Conservation (phyloP, 2,113 vertebrate species). For the Limnothrissa miodon region DNA sequence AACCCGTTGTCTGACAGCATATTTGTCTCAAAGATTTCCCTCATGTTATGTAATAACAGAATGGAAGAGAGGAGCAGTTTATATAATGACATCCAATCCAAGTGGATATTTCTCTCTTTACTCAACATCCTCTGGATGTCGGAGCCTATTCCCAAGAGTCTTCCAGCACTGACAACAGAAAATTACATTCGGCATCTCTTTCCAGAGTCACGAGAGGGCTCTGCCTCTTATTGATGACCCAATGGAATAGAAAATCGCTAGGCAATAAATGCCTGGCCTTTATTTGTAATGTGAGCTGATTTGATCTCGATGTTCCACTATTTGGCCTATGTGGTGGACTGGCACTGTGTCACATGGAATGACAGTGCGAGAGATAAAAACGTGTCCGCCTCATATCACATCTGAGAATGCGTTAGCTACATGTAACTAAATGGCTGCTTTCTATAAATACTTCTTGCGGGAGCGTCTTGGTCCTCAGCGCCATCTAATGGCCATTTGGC, state of each 20-base stretch:
- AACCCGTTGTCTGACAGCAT: not conserved
- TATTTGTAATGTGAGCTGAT: not conserved
- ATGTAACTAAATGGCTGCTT: slow-evolving; percentile 21
- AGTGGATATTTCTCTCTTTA: not conserved
- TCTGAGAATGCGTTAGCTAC: slow-evolving; percentile 1
- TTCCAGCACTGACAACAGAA: not conserved
- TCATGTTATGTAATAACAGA: slow-evolving; percentile 29
- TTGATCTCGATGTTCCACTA: not conserved
- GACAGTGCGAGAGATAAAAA: slow-evolving; percentile 9
- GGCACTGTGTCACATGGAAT: not conserved
- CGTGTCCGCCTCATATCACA: not conserved
- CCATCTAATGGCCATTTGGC: slow-evolving; percentile 27
- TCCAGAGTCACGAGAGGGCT: not conserved
- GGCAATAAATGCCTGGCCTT: not conserved
- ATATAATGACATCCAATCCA: slow-evolving; percentile 20
- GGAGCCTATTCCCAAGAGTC: not conserved
- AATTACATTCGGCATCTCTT: not conserved
- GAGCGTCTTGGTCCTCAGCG: not conserved
- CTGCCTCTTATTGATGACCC: slow-evolving; percentile 5
- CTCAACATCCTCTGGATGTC: slow-evolving; percentile 1
- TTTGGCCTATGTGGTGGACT: not conserved
- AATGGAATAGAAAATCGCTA: not conserved
- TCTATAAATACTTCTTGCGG: slow-evolving; percentile 5
- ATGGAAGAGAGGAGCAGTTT: slow-evolving; percentile 7
- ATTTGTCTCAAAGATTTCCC: slow-evolving; percentile 1